Base-by-base conservation (phyloP, 2,888 invertebrate genomes). In the Resseliella maxima region DNA sequence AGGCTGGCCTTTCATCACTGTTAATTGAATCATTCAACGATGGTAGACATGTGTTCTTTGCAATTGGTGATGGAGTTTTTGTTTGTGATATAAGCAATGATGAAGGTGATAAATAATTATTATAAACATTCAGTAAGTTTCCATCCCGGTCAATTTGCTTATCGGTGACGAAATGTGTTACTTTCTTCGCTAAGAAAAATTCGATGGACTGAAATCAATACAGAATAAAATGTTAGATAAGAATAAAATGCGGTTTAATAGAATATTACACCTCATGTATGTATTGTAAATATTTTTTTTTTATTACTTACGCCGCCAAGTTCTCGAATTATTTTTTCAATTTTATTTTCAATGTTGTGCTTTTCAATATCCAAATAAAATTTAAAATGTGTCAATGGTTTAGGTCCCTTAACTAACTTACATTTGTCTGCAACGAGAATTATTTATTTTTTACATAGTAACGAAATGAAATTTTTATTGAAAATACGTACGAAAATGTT, bases 311-410 rank as follows among this genome's bases (percentile, higher is more conserved):
- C 95, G 91, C 95, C 94, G 88, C 95, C 95, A 90, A 95, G 92
- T 89, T 94, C 93, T 90, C 94, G 94, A 89, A 95, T 93, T 90
- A 94, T 94, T 88, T 92, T 92, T 89, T 95, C 95, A 91, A 95
- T 91, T 88, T 94, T 94, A 89, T 92, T 92, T 87, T 93, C 92
- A 86, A 94, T 91, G 88, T 92, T 93, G 92, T 94, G 93, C 89
- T 94, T 95, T 92, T 94, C 94, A 89, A 95, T 93, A 90, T 95
- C 95, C 92, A 95, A 93, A 91, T 95, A 95, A 92, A 95, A 95
- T 90, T 93, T 94, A 89, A 94, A 94, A 90, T 94, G 93, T 89
- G 93, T 93, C 90, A 95, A 90, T 86, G 93, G 93, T 89, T 93
- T 93, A 87, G 91, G 90, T 88, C 92, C 91, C 89, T 92, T 93